Evolutionary conservation across 2,113 vertebrate species (phyloP).

Genomic region (Thamnophis sirtalis): DNA sequence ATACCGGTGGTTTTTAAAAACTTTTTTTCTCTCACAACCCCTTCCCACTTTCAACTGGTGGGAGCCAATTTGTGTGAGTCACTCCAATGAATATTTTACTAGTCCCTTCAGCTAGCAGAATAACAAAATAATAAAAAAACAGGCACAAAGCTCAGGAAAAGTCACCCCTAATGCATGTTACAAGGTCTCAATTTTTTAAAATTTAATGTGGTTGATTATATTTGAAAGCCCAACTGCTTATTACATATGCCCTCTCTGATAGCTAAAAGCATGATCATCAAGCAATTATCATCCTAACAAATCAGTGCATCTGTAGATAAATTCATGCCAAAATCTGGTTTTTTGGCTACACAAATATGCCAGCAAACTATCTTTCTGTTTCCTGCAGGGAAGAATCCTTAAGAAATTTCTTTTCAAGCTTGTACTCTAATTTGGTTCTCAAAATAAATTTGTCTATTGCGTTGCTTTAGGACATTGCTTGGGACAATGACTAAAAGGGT

Average conservation of each 20-base stretch:
- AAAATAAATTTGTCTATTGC: neutral
- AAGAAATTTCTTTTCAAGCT: neutral
- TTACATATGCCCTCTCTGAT: neutral
- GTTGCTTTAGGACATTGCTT: neutral
- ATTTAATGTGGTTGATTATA: neutral
- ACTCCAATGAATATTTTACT: too few species aligned
- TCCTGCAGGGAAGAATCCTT: neutral
- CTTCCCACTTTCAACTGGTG: neutral
- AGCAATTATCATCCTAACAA: neutral
- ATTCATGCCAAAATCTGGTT: neutral
- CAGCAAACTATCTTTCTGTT: neutral
- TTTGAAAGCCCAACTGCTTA: neutral
- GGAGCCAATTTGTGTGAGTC: neutral
- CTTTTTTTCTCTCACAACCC: neutral
- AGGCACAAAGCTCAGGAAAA: neutral
- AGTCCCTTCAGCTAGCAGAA: neutral
- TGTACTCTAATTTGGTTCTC: neutral
- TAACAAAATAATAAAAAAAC: neutral
- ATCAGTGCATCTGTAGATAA: neutral
- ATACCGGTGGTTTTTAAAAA: neutral
- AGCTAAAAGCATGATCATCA: neutral
- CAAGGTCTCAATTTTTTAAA: neutral
- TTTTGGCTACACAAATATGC: neutral
- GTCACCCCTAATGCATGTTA: neutral
- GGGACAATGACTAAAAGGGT: neutral